These are phyloP conservation scores for Leptobrachium leishanense DNA, from an alignment of 2,113 vertebrate genomes.

Conservation along the genomic window DNA sequence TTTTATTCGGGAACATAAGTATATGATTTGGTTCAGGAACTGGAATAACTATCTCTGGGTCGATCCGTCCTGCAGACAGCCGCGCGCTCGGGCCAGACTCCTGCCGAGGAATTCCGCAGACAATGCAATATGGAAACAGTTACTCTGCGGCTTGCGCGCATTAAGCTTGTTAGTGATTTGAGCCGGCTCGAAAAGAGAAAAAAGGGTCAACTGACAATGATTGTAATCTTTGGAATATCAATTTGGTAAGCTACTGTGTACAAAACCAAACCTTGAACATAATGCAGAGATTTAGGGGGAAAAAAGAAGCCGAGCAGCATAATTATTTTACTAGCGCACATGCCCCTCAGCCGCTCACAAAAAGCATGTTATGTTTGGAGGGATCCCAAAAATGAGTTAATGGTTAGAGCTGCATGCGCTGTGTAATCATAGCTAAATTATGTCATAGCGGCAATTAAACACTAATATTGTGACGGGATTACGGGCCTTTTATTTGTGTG, in stretches of 20 bases:
- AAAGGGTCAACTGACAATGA: background rate
- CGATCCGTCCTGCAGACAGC: slow-evolving; percentile 11
- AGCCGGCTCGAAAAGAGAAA: slow-evolving; percentile 15
- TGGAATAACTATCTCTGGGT: slow-evolving; percentile 49
- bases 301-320: background rate
- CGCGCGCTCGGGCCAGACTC: slow-evolving; percentile 10
- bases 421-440: slow-evolving; percentile 10
- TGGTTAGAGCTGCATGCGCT: slow-evolving; percentile 17
- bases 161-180: slow-evolving; percentile 26
- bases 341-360: background rate
- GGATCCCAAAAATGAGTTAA: slow-evolving; percentile 26
- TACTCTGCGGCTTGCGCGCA: slow-evolving; percentile 21
- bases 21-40: slow-evolving; percentile 42
- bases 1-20: slow-evolving; percentile 47
- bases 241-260: slow-evolving; percentile 28
- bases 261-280: slow-evolving; percentile 10
- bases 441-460: slow-evolving; percentile 20
- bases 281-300: background rate
- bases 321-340: slow-evolving; percentile 26
- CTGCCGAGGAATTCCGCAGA: background rate
- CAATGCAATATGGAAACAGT: slow-evolving; percentile 35
- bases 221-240: slow-evolving; percentile 5
- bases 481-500: background rate
- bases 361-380: slow-evolving; percentile 38
- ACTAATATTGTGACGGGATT: background rate